phyloP scores from a whole-genome alignment of 2,113 vertebrate genomes.

The Pao palembangensis region DNA sequence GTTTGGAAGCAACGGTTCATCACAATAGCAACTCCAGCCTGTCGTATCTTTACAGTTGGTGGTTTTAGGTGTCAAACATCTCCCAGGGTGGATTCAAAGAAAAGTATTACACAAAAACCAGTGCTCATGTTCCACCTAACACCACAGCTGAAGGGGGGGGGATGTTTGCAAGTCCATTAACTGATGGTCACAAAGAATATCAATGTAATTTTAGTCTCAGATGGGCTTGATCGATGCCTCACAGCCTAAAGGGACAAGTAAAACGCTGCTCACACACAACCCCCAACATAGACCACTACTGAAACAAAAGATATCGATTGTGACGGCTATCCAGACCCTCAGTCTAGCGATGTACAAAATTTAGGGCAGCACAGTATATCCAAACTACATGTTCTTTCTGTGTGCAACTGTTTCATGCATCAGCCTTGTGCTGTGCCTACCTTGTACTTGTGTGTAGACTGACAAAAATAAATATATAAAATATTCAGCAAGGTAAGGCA shows the following conservation, averaged over 20 bases:
- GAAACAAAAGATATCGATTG: constrained; percentile 51
- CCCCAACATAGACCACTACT: constrained; percentile 24
- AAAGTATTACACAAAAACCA: constrained; percentile 9
- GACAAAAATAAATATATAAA: constrained; percentile 55
- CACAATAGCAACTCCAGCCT: constrained; percentile 33
- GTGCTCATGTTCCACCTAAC: constrained; percentile 1
- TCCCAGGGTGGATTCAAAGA: constrained; percentile 11
- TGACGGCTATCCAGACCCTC: constrained; percentile 4
- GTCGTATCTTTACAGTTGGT: constrained; percentile 9
- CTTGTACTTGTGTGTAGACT: constrained; percentile 14
- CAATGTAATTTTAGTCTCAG: constrained; percentile 19
- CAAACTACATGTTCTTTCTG: constrained; percentile 10
- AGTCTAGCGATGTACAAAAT: constrained; percentile 17
- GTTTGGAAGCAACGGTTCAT: constrained; percentile 24
- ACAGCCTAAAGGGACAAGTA: constrained; percentile 37
- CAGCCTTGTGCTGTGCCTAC: background rate
- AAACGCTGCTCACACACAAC: constrained; percentile 31
- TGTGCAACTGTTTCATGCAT: constrained; percentile 13
- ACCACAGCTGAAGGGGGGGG: constrained; percentile 1
- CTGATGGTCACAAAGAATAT: constrained; percentile 26
- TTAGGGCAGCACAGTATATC: constrained; percentile 24
- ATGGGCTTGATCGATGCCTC: constrained; percentile 36
- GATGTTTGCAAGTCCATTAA: constrained; percentile 50
- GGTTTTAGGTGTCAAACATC: constrained; percentile 35
- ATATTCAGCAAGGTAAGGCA: constrained; percentile 55